phyloP scores from a whole-genome alignment of 2,113 vertebrate genomes.

The Xyrauchen texanus region DNA sequence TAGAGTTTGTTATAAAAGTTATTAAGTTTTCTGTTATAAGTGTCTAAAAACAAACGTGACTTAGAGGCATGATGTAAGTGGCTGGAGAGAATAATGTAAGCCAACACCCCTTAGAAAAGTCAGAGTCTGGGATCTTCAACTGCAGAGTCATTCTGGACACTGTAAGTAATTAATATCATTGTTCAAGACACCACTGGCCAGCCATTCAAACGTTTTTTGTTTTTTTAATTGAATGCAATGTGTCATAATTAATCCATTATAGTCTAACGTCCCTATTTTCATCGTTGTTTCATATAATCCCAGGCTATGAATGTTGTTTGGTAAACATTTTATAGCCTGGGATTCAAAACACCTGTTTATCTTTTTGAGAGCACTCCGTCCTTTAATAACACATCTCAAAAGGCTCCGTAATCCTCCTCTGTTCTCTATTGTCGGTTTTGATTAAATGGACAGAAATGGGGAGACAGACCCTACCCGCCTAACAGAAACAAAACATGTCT shows the following conservation, averaged over 20 bases:
- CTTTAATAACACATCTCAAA: constrained; percentile 10
- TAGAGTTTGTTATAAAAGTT: constrained; percentile 6
- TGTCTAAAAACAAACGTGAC: constrained; percentile 26
- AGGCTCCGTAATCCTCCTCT: neutral
- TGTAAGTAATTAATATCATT: constrained; percentile 1
- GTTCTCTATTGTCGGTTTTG: neutral
- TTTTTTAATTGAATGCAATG: neutral
- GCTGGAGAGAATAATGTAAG: too few species aligned
- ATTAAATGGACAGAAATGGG: constrained; percentile 40
- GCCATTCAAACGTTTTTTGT: neutral
- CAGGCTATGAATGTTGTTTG: neutral
- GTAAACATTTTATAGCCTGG: neutral
- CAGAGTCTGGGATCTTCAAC: neutral
- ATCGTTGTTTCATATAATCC: neutral
- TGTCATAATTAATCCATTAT: neutral
- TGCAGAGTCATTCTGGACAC: neutral
- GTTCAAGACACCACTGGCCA: constrained; percentile 10
- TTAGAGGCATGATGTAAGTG: neutral
- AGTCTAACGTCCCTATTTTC: neutral
- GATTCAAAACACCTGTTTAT: constrained; percentile 26
- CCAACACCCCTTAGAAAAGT: constrained; percentile 2
- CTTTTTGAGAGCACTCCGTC: constrained; percentile 9
- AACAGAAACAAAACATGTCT: constrained; percentile 39
- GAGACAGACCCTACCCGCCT: constrained; percentile 6
- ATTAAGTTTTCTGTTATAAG: constrained; percentile 17